Percentiles rank a stretch among this genome's conserved stretches.
These are phyloP conservation scores for Macrotrachela quadricornifera DNA, from an alignment of 1,140 invertebrate genomes.

Conservation along the genomic window DNA sequence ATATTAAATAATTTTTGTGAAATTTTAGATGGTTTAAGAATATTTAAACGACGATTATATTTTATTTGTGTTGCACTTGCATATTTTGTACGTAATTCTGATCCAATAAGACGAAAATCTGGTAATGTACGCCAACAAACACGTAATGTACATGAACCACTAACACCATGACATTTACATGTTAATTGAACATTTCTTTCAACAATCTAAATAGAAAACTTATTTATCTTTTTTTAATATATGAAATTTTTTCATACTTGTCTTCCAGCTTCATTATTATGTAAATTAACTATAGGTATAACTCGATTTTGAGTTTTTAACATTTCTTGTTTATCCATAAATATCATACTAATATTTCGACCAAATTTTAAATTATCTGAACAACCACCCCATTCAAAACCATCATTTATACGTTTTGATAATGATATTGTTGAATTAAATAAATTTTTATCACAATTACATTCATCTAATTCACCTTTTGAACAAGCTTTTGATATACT, in stretches of 20 bases:
- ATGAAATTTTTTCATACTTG: constrained; percentile 24
- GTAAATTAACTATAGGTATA: constrained; percentile 65
- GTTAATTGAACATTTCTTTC: constrained; percentile 64
- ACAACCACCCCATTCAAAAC: constrained; percentile 88
- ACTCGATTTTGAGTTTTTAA: constrained; percentile 38
- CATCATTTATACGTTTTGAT: constrained; percentile 53
- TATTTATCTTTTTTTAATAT: constrained; percentile 46
- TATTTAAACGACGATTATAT: constrained; percentile 44
- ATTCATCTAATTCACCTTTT: constrained; percentile 62
- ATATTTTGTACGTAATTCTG: constrained; percentile 63
- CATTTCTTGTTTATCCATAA: constrained; percentile 44
- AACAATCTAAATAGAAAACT: constrained; percentile 50
- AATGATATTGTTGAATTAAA: constrained; percentile 32
- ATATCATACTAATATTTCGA: constrained; percentile 73
- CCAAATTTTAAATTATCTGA: constrained; percentile 83
- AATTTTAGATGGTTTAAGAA: constrained; percentile 38
- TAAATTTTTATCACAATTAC: constrained; percentile 56
- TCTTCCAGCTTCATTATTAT: constrained; percentile 78
- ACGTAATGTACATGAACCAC: constrained; percentile 64
- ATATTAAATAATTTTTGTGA: constrained; percentile 41
- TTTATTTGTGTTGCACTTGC: constrained; percentile 70
- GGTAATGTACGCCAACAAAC: constrained; percentile 82
- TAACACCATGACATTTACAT: constrained; percentile 83
- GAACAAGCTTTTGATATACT: constrained; percentile 61
- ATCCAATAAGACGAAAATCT: constrained; percentile 65